These are phyloP conservation scores for Deladenus siricidicola DNA, from an alignment of 2,888 invertebrate species.

Conservation along the genomic window DNA sequence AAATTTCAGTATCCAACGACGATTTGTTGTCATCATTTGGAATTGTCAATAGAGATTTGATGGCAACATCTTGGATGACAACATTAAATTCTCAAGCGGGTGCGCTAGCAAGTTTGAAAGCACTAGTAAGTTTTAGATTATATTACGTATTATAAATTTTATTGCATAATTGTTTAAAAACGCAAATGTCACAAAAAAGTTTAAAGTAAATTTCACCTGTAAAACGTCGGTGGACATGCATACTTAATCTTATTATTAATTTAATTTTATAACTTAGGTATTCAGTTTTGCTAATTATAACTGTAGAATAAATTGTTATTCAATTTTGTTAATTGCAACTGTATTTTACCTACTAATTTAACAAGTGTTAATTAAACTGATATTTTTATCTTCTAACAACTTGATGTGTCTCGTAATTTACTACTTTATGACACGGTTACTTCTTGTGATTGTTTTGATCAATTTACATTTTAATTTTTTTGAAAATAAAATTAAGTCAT, in stretches of 20 bases:
- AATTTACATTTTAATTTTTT: too few species aligned
- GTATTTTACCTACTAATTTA: too few species aligned
- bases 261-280: not conserved
- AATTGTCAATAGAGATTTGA: not conserved
- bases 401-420: too few species aligned
- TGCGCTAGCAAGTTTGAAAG: slow-evolving; percentile 4
- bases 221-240: too few species aligned
- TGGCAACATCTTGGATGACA: slow-evolving; percentile 6
- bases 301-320: not conserved
- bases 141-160: not conserved
- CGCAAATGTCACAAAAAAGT: not conserved
- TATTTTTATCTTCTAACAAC: too few species aligned
- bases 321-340: too few species aligned
- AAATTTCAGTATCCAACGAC: slow-evolving; percentile 3
- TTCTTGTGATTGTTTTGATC: too few species aligned
- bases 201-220: too few species aligned
- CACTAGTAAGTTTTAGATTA: not conserved
- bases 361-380: too few species aligned
- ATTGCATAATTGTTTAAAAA: not conserved
- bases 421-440: too few species aligned
- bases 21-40: slow-evolving; percentile 4
- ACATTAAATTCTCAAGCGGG: not conserved
- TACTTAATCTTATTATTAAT: not conserved
- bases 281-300: not conserved
- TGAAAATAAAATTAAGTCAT: too few species aligned